Evolutionary conservation across 2,113 vertebrate genomes (phyloP).

Genomic region (Rhadina sibilatrix): DNA sequence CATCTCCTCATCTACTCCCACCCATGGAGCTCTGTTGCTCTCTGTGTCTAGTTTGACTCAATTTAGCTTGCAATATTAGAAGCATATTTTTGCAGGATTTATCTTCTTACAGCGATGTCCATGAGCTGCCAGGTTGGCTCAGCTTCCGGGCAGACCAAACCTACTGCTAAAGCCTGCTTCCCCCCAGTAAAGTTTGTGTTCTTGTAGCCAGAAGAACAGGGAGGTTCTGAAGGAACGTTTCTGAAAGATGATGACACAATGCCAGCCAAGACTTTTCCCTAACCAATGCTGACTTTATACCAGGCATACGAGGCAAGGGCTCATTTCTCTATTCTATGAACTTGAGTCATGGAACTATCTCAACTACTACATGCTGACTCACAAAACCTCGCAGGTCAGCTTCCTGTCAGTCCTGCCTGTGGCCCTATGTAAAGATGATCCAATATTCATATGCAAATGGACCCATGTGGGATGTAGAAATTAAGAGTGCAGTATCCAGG

Average conservation of each 20-base stretch:
- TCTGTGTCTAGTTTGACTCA: not conserved
- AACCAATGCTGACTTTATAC: not conserved
- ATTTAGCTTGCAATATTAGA: not conserved
- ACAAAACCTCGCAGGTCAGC: not conserved
- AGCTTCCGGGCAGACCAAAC: not conserved
- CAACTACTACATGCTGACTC: not conserved
- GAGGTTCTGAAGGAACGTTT: not conserved
- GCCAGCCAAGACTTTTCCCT: not conserved
- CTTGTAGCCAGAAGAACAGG: not conserved
- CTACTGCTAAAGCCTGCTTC: not conserved
- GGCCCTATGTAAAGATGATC: not conserved
- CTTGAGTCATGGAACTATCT: not conserved
- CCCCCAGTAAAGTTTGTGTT: not conserved
- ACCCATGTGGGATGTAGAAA: rapidly evolving
- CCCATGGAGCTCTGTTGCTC: not conserved
- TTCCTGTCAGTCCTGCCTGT: not conserved
- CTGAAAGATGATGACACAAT: not conserved
- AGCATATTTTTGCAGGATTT: not conserved
- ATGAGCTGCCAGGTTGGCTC: not conserved
- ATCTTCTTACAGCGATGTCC: not conserved
- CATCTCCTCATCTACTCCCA: not conserved
- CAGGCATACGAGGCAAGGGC: not conserved
- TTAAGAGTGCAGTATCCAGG: not conserved
- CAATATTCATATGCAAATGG: not conserved
- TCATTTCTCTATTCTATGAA: not conserved